Base-by-base conservation (phyloP, 2,113 vertebrate genomes). In the Chaetodon auriga region DNA sequence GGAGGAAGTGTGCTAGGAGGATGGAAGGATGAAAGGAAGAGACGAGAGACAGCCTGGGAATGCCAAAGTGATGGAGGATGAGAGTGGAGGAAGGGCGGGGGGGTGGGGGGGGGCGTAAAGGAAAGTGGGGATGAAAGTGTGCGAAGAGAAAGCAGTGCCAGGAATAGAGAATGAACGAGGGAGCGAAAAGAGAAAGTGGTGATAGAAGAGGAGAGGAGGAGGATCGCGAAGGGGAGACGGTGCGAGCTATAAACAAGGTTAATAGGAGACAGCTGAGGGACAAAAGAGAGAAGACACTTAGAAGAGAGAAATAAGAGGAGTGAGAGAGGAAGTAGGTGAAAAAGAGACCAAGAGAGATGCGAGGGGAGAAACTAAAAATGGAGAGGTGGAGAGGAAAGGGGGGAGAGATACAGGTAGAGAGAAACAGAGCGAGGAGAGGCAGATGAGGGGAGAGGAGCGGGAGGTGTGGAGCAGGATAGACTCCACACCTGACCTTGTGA, bases 71-170 rank as follows among this genome's bases (percentile, higher is more conserved):
- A 89, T 72, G 81, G 76, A 81, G 83, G 69, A 83, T 72, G 71
- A 81, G 85, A 75, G 79, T 2, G 3, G 53, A 21, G 68, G 35
- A 49, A 58, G 21, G 36, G 6, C 6, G n/a, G 35, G 41, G 61
- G 62, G 65, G n/a, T 64, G n/a, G 81, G 73, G 19, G 19, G 19
- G 86, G 49, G 71, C 75, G 81, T 51, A 68, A 58, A 77, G 55
- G 69, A 85, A 92, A 85, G 83, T 83, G 81, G 79, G 89, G 86
- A 90, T 89, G 76, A 91, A 90, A 90, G 87, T 78, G 91, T 87
- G 88, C 46, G 80, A 90, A 86, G 71, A 86, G 81, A 90, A 84
- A 15, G 21, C 30, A 0, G 70, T 83, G 83, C 87, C 87, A 89
- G 88, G 85, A 91, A 91, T 89, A 90, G 86, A 84, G 86, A 84